phyloP scores from a whole-genome alignment of 1,140 invertebrate genomes.

The Temnothorax nylanderi region DNA sequence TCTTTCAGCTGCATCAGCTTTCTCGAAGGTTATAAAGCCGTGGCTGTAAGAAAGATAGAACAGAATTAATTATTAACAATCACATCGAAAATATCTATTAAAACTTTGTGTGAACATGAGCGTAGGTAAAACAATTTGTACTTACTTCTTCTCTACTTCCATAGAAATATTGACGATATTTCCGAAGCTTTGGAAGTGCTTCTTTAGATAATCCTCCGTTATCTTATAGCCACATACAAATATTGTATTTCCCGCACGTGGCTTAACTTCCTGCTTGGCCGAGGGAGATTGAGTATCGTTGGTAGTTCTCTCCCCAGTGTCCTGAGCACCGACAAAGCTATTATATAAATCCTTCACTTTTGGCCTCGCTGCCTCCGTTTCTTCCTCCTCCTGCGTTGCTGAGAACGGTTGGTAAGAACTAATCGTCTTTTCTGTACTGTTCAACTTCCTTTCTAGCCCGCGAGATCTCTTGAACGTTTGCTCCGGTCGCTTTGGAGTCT shows the following conservation, averaged over 20 bases:
- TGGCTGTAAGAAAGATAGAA: conserved; percentile 87
- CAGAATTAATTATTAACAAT: conserved; percentile 55
- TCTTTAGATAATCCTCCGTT: conserved; percentile 93
- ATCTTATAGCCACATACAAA: conserved; percentile 94
- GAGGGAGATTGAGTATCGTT: conserved; percentile 85
- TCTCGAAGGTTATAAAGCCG: conserved; percentile 97
- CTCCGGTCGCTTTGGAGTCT: conserved; percentile 91
- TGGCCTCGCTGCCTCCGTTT: conserved; percentile 81
- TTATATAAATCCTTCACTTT: conserved; percentile 94
- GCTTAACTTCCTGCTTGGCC: conserved; percentile 87
- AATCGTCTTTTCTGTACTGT: conserved; percentile 89
- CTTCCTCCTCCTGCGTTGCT: conserved; percentile 91
- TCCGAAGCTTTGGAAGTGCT: conserved; percentile 92
- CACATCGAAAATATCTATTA: not conserved
- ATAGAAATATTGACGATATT: conserved; percentile 95
- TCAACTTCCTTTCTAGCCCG: conserved; percentile 93
- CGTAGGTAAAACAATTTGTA: conserved; percentile 38
- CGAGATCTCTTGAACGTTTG: conserved; percentile 94
- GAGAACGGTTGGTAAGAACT: conserved; percentile 96
- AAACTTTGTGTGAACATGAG: not conserved
- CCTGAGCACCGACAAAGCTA: conserved; percentile 94
- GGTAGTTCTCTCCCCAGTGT: conserved; percentile 87
- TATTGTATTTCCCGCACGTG: conserved; percentile 93
- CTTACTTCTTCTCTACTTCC: conserved; percentile 95
- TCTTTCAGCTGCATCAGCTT: conserved; percentile 93